A percentile compares a stretch with the other conserved stretches of the same genome.
Conservation (phyloP, 1,140 invertebrate genomes). For the Trichomalopsis sarcophagae region DNA sequence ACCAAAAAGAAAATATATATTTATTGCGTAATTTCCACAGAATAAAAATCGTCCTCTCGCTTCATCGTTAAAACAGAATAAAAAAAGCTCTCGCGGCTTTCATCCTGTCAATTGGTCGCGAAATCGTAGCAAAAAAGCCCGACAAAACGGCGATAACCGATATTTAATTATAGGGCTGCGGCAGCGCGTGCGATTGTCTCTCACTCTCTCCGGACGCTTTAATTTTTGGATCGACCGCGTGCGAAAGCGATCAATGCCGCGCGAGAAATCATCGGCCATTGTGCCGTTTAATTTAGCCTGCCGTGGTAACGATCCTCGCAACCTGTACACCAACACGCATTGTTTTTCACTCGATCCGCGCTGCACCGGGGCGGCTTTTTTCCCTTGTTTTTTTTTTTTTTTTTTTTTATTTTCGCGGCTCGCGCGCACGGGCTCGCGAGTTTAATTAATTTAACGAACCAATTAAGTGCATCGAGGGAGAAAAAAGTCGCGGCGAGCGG, state of each 20-base stretch:
- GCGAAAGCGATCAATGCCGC: conserved; percentile 21
- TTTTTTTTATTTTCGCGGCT: neutral
- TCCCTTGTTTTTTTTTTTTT: neutral
- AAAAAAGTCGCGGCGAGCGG: conserved; percentile 28
- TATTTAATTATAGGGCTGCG: conserved; percentile 47
- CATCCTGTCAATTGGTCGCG: conserved; percentile 40
- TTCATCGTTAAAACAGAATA: conserved; percentile 1
- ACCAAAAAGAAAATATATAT: too few species aligned
- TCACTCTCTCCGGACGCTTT: conserved; percentile 18
- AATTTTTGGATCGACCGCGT: conserved; percentile 37
- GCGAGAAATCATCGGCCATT: conserved; percentile 49
- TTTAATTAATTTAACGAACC: conserved; percentile 71
- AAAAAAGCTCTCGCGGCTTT: conserved; percentile 7
- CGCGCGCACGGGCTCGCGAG: conserved; percentile 21
- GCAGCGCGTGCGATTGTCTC: neutral
- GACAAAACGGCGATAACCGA: conserved; percentile 47
- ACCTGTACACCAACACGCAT: neutral
- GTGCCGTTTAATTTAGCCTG: conserved; percentile 46
- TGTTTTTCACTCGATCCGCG: neutral
- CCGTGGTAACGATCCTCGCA: conserved; percentile 6
- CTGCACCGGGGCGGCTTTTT: neutral
- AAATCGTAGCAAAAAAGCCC: conserved; percentile 48
- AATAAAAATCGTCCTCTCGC: too few species aligned
- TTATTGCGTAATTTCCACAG: too few species aligned
- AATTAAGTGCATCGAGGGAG: conserved; percentile 60